Percentiles rank a stretch among this genome's conserved stretches.
Conservation (phyloP, 2,888 invertebrate species). For the Periphyllus acericola region DNA sequence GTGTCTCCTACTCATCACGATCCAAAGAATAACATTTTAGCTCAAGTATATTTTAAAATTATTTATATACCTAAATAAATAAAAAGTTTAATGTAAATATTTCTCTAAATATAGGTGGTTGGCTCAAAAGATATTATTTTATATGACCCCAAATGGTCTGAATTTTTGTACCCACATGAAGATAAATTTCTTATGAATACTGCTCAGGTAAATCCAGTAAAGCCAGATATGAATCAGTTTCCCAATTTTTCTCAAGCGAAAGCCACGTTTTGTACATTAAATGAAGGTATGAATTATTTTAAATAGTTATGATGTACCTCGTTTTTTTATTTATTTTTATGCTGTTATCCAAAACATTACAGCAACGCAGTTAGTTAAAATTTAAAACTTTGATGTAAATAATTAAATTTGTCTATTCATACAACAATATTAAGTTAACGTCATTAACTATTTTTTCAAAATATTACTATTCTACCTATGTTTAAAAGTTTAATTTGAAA, state of each 20-base stretch:
- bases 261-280: constrained; percentile 77
- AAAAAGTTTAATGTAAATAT: constrained; percentile 17
- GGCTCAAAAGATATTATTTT: constrained; percentile 91
- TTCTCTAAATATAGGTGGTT: constrained; percentile 73
- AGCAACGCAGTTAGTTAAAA: too few species aligned
- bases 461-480: too few species aligned
- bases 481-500: too few species aligned
- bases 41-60: constrained; percentile 72
- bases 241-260: constrained; percentile 77
- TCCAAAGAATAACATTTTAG: constrained; percentile 90
- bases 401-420: too few species aligned
- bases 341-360: too few species aligned
- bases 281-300: constrained; percentile 68
- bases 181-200: constrained; percentile 86
- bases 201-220: constrained; percentile 86
- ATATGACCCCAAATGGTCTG: constrained; percentile 78
- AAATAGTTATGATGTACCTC: neutral
- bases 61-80: neutral
- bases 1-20: constrained; percentile 95
- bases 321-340: too few species aligned
- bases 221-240: constrained; percentile 77
- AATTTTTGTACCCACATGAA: constrained; percentile 82
- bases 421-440: too few species aligned
- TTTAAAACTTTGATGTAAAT: too few species aligned
- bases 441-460: too few species aligned